These are phyloP conservation scores for Notolabrus celidotus DNA, from an alignment of 2,797 vertebrate genomes.

Conservation along the genomic window DNA sequence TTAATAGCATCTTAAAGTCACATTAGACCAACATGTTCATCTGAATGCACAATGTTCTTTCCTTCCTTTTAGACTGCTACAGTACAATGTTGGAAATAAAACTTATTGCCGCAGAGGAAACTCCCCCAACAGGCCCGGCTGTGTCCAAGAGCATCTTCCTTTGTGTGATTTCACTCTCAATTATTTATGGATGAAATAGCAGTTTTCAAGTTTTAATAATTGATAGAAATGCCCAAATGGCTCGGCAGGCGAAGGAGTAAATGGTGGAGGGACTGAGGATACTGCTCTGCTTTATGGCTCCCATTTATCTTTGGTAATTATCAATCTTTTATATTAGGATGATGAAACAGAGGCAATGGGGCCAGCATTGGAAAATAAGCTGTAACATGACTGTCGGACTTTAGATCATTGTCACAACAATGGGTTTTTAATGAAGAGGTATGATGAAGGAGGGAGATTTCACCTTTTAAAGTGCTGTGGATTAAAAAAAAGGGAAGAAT, in stretches of 20 bases:
- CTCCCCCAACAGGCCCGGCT: slow-evolving; percentile 43
- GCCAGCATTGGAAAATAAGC: slow-evolving; percentile 35
- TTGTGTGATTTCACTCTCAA: slow-evolving; percentile 81
- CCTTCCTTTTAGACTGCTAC: slow-evolving; percentile 29
- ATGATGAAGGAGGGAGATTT: slow-evolving; percentile 2
- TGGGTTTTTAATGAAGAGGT: slow-evolving; percentile 25
- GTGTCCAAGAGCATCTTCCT: slow-evolving; percentile 67
- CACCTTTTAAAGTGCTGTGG: neutral
- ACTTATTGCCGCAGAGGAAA: slow-evolving; percentile 65
- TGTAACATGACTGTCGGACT: slow-evolving; percentile 35
- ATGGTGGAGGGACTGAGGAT: slow-evolving; percentile 77
- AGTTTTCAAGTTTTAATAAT: slow-evolving; percentile 90
- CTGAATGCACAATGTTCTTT: slow-evolving; percentile 57
- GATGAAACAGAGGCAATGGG: slow-evolving; percentile 49
- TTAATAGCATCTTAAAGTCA: slow-evolving; percentile 64
- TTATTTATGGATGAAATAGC: slow-evolving; percentile 90
- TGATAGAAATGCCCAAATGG: slow-evolving; percentile 82
- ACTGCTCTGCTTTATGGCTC: slow-evolving; percentile 81
- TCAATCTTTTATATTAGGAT: slow-evolving; percentile 80
- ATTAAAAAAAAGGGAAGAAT: neutral
- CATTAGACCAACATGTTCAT: slow-evolving; percentile 50
- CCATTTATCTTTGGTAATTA: slow-evolving; percentile 84
- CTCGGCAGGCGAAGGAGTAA: slow-evolving; percentile 82
- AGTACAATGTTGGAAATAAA: slow-evolving; percentile 45
- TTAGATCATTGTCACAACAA: slow-evolving; percentile 44